Conservation (phyloP, 2,888 invertebrate species). For the Drosophila anomalipes region DNA sequence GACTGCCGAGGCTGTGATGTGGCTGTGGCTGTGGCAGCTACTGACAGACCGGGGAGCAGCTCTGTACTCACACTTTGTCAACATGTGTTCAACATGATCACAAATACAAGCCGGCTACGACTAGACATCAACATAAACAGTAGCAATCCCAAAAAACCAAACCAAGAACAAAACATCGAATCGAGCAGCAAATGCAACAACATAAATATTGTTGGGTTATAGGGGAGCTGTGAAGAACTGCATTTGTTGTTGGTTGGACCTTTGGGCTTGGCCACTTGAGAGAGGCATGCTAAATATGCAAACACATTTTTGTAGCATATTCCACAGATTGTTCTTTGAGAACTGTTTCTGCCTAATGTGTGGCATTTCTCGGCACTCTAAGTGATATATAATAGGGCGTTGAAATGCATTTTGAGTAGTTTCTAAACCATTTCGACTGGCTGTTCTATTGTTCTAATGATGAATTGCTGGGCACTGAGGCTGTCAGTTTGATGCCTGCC, state of each 20-base stretch:
- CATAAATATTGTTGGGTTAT: conserved; percentile 15
- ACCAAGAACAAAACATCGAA: neutral
- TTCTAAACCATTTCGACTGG: conserved; percentile 8
- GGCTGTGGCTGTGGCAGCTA: conserved; percentile 33
- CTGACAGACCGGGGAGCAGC: conserved; percentile 27
- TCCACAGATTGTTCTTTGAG: conserved; percentile 15
- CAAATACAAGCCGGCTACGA: conserved; percentile 51
- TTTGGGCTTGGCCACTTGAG: conserved; percentile 63
- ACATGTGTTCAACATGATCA: conserved; percentile 77
- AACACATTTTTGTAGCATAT: conserved; percentile 68
- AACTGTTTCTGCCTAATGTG: conserved; percentile 48
- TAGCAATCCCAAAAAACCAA: conserved; percentile 17
- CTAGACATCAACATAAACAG: conserved; percentile 64
- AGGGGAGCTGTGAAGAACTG: conserved; percentile 4
- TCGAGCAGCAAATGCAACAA: conserved; percentile 35
- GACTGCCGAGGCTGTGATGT: conserved; percentile 17
- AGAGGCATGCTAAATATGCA: conserved; percentile 71
- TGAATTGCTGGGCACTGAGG: conserved; percentile 56
- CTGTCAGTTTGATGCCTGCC: conserved; percentile 41
- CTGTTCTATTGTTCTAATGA: conserved; percentile 54
- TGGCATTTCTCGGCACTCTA: conserved; percentile 62
- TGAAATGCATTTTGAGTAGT: conserved; percentile 57
- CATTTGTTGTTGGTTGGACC: conserved; percentile 26
- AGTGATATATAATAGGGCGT: conserved; percentile 70
- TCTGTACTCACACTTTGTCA: conserved; percentile 64